These are phyloP conservation scores for Anoplolepis gracilipes DNA, from an alignment of 1,140 invertebrate species.

Conservation along the genomic window DNA sequence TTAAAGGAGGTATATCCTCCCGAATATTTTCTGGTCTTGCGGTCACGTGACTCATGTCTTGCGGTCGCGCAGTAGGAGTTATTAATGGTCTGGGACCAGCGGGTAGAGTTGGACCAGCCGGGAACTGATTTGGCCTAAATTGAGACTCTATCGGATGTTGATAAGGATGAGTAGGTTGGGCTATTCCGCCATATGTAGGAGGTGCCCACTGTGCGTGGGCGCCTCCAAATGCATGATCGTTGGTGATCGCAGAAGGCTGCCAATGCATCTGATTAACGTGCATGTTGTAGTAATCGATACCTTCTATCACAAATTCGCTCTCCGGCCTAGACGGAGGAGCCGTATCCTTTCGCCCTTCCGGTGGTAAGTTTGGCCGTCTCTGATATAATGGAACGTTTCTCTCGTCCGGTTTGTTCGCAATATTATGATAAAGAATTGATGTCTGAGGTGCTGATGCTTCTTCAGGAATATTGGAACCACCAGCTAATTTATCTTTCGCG, in stretches of 20 bases:
- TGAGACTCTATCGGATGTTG: constrained; percentile 61
- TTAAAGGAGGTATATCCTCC: constrained; percentile 39
- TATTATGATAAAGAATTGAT: background rate
- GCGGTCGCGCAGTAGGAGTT: constrained; percentile 47
- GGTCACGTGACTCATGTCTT: constrained; percentile 62
- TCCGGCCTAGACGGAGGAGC: constrained; percentile 49
- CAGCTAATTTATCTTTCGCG: constrained; percentile 18
- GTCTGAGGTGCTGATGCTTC: constrained; percentile 32
- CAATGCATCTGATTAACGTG: constrained; percentile 59
- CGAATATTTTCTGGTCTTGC: constrained; percentile 52
- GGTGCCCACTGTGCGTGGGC: constrained; percentile 53
- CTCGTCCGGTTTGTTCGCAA: constrained; percentile 19
- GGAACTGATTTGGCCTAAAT: constrained; percentile 52
- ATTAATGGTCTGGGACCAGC: constrained; percentile 63
- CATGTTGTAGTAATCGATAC: constrained; percentile 61
- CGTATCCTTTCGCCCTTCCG: background rate
- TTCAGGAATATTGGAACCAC: background rate
- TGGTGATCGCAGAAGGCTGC: background rate
- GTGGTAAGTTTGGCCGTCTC: constrained; percentile 41
- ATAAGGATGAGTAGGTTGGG: constrained; percentile 32
- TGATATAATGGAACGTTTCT: constrained; percentile 59
- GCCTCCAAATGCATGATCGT: constrained; percentile 47
- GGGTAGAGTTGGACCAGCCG: background rate
- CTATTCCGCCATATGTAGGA: constrained; percentile 36
- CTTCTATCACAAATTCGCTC: constrained; percentile 51